Evolutionary conservation across 2,797 vertebrate species (phyloP).

Genomic region (Syngnathus acus): DNA sequence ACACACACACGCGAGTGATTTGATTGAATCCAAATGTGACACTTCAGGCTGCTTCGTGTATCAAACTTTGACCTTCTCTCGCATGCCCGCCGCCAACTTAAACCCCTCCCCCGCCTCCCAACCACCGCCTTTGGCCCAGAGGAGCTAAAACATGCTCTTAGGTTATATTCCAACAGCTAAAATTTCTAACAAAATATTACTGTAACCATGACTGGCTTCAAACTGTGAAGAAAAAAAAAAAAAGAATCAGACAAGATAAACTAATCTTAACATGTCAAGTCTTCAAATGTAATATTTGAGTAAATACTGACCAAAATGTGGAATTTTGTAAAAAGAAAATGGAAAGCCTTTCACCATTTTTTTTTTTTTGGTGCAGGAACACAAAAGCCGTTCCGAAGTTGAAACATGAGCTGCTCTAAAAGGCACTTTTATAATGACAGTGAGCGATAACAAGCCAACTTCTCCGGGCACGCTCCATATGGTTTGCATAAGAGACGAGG

Average conservation of each 20-base stretch:
- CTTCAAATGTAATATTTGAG: background rate
- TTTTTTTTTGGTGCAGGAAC: background rate
- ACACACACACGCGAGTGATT: constrained; percentile 51
- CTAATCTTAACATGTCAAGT: background rate
- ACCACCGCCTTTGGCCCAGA: constrained; percentile 7
- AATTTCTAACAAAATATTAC: background rate
- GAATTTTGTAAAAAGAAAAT: too few relatives aligned
- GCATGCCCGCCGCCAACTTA: constrained; percentile 35
- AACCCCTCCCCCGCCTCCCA: constrained; percentile 20
- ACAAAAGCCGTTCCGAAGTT: background rate
- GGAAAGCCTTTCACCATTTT: background rate
- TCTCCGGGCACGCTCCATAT: constrained; percentile 67
- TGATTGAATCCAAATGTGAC: constrained; percentile 70
- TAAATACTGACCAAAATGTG: too few relatives aligned
- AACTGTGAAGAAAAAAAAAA: background rate
- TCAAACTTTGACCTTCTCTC: constrained; percentile 50
- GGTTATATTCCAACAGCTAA: constrained; percentile 8
- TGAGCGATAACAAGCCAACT: background rate
- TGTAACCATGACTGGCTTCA: background rate
- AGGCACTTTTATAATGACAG: background rate
- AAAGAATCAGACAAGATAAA: background rate
- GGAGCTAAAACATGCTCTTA: constrained; percentile 1
- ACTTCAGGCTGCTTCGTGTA: constrained; percentile 61
- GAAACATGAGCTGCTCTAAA: background rate
- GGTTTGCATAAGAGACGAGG: constrained; percentile 57